Percentiles rank a stretch among this genome's conserved stretches.
Evolutionary conservation across 2,113 vertebrate genomes (phyloP).

Genomic region (Cercopithecus mona): DNA sequence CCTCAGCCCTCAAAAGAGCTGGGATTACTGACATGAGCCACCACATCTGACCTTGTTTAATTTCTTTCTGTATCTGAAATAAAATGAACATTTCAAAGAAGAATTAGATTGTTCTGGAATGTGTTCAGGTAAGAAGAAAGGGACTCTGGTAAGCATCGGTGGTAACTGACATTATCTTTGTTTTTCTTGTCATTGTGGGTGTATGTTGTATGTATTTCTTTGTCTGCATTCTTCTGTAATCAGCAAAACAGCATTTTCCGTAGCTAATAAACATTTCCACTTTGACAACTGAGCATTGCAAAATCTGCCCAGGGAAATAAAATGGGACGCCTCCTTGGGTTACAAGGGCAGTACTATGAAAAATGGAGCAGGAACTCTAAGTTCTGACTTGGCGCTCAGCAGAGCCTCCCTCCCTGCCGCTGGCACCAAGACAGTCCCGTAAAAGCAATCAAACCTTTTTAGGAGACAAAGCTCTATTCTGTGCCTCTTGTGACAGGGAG

Average conservation of each 20-base stretch:
- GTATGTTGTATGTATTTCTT: neutral
- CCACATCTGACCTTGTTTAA: neutral
- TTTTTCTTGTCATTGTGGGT: neutral
- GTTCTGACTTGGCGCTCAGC: neutral
- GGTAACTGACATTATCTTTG: neutral
- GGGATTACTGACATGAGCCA: neutral
- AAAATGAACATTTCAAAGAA: slow-evolving; percentile 6
- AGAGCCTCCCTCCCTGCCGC: neutral
- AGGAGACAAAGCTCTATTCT: slow-evolving; percentile 65
- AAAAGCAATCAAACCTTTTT: neutral
- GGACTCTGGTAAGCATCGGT: neutral
- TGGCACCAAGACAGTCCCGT: neutral
- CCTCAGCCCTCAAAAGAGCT: neutral
- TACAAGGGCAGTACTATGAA: neutral
- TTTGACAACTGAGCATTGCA: slow-evolving; percentile 15
- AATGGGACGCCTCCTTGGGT: neutral
- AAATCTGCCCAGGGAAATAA: slow-evolving; percentile 23
- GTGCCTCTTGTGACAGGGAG: slow-evolving; percentile 27
- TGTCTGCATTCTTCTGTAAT: neutral
- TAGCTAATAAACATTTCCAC: slow-evolving; percentile 36
- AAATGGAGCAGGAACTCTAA: neutral
- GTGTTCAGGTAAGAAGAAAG: neutral
- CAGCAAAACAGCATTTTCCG: slow-evolving; percentile 2
- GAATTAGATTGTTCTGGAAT: neutral
- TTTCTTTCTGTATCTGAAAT: neutral